Percentiles rank a stretch among this genome's conserved stretches.
Evolutionary conservation across 2,888 invertebrate species (phyloP).

Genomic region (Drosophila nr. medialis): DNA sequence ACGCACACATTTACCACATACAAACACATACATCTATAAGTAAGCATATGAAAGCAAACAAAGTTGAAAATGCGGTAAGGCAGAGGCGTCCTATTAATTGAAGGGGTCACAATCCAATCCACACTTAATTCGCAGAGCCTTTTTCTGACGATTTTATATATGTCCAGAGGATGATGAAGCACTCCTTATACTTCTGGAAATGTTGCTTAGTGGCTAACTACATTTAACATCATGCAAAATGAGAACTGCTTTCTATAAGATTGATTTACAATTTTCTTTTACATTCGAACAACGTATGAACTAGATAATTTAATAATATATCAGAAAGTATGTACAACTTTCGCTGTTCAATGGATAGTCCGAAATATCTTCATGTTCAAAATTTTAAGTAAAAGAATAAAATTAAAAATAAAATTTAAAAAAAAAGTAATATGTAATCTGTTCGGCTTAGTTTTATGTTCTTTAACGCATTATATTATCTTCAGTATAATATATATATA

Average conservation of each 20-base stretch:
- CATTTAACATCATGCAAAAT: background rate
- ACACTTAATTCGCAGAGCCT: background rate
- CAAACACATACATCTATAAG: slow-evolving; percentile 66
- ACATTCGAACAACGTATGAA: no score
- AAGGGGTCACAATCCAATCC: background rate
- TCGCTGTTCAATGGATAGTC: no score
- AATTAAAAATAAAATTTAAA: background rate
- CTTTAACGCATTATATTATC: background rate
- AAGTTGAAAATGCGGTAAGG: slow-evolving; percentile 79
- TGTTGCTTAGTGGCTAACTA: background rate
- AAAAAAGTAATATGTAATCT: background rate
- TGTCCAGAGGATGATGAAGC: background rate
- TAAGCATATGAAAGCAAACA: slow-evolving; percentile 79
- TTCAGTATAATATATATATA: background rate
- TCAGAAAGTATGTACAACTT: no score
- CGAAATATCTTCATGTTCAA: no score
- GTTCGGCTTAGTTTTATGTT: background rate
- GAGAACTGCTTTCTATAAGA: background rate
- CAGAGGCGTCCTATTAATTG: slow-evolving; percentile 53
- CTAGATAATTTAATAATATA: no score
- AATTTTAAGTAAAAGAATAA: background rate
- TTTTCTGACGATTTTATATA: background rate
- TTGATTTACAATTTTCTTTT: no score
- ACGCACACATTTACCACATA: slow-evolving; percentile 40
- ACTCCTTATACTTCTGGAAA: background rate